Percentiles rank a stretch among this genome's conserved stretches.
These are phyloP conservation scores for Horisme vitalbata DNA, from an alignment of 2,888 invertebrate genomes.

Conservation along the genomic window DNA sequence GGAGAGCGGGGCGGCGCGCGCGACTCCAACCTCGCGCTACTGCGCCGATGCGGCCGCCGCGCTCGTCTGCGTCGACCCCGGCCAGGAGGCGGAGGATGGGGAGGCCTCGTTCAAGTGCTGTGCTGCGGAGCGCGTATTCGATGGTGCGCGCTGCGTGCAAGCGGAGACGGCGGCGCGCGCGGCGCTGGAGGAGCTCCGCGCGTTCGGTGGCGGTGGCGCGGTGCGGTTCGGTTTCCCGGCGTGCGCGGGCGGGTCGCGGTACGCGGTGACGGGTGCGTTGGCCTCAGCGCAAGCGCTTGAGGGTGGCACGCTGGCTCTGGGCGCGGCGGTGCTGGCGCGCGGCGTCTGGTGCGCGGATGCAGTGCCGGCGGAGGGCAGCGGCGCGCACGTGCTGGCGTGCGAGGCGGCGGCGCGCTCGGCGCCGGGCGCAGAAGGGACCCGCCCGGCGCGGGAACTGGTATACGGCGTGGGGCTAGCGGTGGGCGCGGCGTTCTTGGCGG, in stretches of 20 bases:
- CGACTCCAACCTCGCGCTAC: constrained; percentile 82
- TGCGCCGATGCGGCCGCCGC: constrained; percentile 87
- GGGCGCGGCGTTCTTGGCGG: constrained; percentile 91
- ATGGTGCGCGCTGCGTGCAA: constrained; percentile 78
- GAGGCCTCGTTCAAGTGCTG: constrained; percentile 86
- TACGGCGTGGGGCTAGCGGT: constrained; percentile 91
- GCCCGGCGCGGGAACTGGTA: constrained; percentile 86
- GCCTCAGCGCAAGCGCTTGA: constrained; percentile 67
- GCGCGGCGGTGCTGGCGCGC: constrained; percentile 63
- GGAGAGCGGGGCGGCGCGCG: constrained; percentile 65
- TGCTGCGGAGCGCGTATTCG: constrained; percentile 84
- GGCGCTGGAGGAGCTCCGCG: constrained; percentile 59
- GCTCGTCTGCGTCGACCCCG: constrained; percentile 83
- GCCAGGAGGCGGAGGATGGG: constrained; percentile 41
- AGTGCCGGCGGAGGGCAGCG: constrained; percentile 56
- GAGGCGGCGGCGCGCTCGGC: constrained; percentile 77
- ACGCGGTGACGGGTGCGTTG: constrained; percentile 83
- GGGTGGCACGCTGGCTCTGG: constrained; percentile 83
- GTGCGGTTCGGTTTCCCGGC: constrained; percentile 68
- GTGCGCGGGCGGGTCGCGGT: constrained; percentile 72
- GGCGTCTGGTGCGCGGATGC: constrained; percentile 80
- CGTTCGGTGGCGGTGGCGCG: constrained; percentile 67
- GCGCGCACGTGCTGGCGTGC: constrained; percentile 62
- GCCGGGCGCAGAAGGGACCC: constrained; percentile 58
- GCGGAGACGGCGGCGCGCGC: constrained; percentile 45